These are phyloP conservation scores for Cryptoblepharus egeriae DNA, from an alignment of 2,797 vertebrate species.

Conservation along the genomic window DNA sequence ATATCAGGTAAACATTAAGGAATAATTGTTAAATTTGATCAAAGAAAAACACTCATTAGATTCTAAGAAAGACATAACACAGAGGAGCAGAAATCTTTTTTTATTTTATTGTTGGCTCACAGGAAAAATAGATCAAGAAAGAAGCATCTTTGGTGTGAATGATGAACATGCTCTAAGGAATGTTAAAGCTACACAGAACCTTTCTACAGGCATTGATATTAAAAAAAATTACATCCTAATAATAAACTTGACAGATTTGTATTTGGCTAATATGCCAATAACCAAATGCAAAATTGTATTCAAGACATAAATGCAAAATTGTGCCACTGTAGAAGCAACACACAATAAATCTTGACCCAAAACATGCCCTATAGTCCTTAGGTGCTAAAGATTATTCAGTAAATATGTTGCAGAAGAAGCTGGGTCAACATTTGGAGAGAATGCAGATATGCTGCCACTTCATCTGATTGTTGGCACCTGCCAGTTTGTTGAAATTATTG, in stretches of 20 bases:
- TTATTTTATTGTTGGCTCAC: background rate
- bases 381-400: background rate
- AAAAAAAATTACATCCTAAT: background rate
- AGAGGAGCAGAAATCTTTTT: background rate
- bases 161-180: too few relatives aligned
- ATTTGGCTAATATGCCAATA: background rate
- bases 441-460: too few relatives aligned
- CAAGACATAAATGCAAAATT: background rate
- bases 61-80: background rate
- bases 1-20: slow-evolving; percentile 86
- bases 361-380: background rate
- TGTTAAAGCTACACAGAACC: background rate
- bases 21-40: background rate
- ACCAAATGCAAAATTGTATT: too few relatives aligned
- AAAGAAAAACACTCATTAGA: background rate
- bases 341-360: background rate
- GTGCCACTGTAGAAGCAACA: background rate
- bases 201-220: background rate
- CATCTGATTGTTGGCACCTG: too few relatives aligned
- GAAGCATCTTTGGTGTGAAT: background rate
- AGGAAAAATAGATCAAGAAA: background rate
- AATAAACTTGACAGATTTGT: background rate
- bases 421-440: too few relatives aligned
- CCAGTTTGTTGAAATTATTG: too few relatives aligned
- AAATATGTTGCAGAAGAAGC: too few relatives aligned